Evolutionary conservation across 2,113 vertebrate species (phyloP), one percentile per base, ranked within the genome.

Genomic region (Bubalus kerabau): DNA sequence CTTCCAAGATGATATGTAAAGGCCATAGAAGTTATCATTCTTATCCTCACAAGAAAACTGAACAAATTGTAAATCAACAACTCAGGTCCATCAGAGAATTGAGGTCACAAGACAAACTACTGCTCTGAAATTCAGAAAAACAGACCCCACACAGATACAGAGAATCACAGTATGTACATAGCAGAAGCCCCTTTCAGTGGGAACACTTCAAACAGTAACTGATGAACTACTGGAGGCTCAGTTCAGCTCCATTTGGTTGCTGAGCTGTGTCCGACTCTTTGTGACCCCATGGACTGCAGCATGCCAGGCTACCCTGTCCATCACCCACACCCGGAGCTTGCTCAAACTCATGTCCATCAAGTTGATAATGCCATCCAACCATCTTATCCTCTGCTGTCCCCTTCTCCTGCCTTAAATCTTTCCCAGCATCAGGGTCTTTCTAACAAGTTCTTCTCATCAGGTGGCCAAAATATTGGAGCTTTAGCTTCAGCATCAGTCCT

Each of bases 281-380:
- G 12, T 0, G n/a, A 71, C n/a, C 19, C n/a, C 2, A 11, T 23
- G 19, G 19, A 71, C n/a, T 5, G 19, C 5, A 23, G n/a, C n/a
- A 12, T 1, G 5, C 9, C 67, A 36, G 67, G 2, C n/a, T 36
- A 36, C n/a, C n/a, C n/a, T 71, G 67, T 40, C n/a, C 19, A 71
- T 23, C 19, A 71, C 67, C 67, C 23, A 71, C 10, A 67, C 32
- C 28, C 2, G 0, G n/a, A 71, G n/a, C 67, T 71, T 71, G 67
- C 19, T 71, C n/a, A 23, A 23, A 40, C 9, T 71, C n/a, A 40
- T 40, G 19, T 6, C 19, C n/a, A 23, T 71, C 4, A 5, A 71
- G n/a, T 40, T 21, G 21, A 12, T 71, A 19, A 71, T 23, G n/a
- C 67, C n/a, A 71, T 40, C n/a, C 67, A 71, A 71, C 67, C 30